phyloP scores from a whole-genome alignment of 2,888 invertebrate species.

The Coleophora flavipennella region DNA sequence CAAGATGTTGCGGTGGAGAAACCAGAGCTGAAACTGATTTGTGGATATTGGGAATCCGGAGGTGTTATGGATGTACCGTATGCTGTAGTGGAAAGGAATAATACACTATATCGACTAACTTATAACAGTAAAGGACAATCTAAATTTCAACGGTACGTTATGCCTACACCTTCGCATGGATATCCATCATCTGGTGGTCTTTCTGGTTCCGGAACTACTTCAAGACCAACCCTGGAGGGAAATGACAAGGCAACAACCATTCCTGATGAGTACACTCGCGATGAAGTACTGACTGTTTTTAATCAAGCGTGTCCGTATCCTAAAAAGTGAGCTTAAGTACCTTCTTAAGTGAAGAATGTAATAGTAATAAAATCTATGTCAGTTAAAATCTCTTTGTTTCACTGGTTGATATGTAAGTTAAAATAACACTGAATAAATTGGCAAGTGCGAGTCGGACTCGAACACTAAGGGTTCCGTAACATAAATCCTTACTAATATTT shows the following conservation, averaged over 20 bases:
- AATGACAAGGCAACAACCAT: constrained; percentile 24
- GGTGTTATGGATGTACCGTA: constrained; percentile 27
- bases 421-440: too few species aligned
- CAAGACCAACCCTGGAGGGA: constrained; percentile 15
- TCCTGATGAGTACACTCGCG: constrained; percentile 20
- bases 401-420: too few species aligned
- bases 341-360: too few species aligned
- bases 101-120: constrained; percentile 24
- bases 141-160: constrained; percentile 18
- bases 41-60: background rate
- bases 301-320: too few species aligned
- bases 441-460: too few species aligned
- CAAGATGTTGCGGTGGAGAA: constrained; percentile 15
- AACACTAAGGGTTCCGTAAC: too few species aligned
- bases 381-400: too few species aligned
- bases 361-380: too few species aligned
- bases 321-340: too few species aligned
- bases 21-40: background rate
- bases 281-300: constrained; percentile 4
- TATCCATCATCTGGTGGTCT: constrained; percentile 28
- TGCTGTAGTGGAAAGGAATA: constrained; percentile 31
- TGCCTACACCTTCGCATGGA: constrained; percentile 15
- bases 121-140: constrained; percentile 21
- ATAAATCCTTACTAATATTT: too few species aligned
- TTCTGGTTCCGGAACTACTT: constrained; percentile 20